phyloP scores from a whole-genome alignment of 2,113 vertebrate genomes.

The Albula goreensis region DNA sequence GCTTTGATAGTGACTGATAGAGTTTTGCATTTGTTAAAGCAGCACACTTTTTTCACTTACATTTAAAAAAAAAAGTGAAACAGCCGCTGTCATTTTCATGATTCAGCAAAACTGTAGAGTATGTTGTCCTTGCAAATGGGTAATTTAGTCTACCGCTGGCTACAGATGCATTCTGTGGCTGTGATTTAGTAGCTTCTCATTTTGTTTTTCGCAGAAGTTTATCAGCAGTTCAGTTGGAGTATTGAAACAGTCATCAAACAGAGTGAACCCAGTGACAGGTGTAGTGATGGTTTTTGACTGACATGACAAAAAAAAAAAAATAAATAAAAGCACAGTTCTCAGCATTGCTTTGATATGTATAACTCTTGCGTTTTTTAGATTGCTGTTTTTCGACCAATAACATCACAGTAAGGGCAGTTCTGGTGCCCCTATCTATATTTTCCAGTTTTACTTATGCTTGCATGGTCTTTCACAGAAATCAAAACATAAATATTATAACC shows the following conservation, averaged over 20 bases:
- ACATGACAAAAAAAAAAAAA: not conserved
- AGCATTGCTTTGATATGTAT: not conserved
- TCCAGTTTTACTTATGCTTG: not conserved
- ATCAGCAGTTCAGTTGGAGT: not conserved
- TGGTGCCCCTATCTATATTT: not conserved
- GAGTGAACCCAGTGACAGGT: not conserved
- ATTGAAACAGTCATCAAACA: not conserved
- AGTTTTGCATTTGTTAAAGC: not conserved
- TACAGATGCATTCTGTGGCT: not conserved
- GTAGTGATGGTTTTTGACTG: not conserved
- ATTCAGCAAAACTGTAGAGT: not conserved
- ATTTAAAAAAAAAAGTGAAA: not conserved
- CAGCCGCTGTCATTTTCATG: not conserved
- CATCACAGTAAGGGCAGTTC: too few species aligned
- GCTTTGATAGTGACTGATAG: not conserved
- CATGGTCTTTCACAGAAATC: not conserved
- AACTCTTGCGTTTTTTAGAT: not conserved
- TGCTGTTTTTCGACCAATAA: too few species aligned
- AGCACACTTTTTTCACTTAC: not conserved
- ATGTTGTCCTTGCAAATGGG: constrained; percentile 2
- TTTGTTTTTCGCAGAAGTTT: not conserved
- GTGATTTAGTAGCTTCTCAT: not conserved
- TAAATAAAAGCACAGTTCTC: not conserved
- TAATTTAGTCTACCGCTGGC: not conserved
- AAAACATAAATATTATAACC: not conserved